A percentile compares a stretch with the other conserved stretches of the same genome.
phyloP scores from a whole-genome alignment of 1,140 invertebrate species.

The Trichogramma pretiosum region DNA sequence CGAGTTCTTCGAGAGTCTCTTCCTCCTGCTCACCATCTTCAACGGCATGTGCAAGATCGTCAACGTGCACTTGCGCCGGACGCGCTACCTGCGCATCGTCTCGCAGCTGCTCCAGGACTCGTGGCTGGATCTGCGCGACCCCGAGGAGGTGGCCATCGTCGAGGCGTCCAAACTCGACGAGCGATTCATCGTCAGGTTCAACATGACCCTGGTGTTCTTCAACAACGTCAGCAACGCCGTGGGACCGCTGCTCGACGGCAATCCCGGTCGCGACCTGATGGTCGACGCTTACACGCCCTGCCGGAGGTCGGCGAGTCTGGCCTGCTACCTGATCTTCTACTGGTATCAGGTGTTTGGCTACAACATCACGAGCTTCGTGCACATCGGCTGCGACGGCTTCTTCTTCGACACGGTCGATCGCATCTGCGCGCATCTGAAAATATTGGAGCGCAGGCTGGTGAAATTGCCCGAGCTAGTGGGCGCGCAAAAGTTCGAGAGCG shows the following conservation, averaged over 20 bases:
- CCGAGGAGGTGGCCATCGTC: slow-evolving; percentile 18
- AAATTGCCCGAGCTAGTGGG: not conserved
- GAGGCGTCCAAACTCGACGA: slow-evolving; percentile 2
- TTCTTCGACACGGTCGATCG: slow-evolving; percentile 21
- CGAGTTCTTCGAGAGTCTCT: slow-evolving; percentile 21
- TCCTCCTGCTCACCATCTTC: slow-evolving; percentile 15
- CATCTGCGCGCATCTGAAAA: slow-evolving; percentile 20
- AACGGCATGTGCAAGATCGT: slow-evolving; percentile 14
- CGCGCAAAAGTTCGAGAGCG: not conserved
- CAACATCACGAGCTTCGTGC: slow-evolving; percentile 14
- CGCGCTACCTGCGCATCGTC: slow-evolving; percentile 14
- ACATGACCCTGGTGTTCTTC: slow-evolving; percentile 13
- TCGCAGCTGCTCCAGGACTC: slow-evolving; percentile 1
- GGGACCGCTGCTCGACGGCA: slow-evolving; percentile 18
- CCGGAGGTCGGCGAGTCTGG: slow-evolving; percentile 7
- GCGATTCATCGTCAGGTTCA: slow-evolving; percentile 12
- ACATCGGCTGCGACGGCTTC: slow-evolving; percentile 21
- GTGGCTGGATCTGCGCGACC: slow-evolving; percentile 10
- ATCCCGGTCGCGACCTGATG: slow-evolving; percentile 10
- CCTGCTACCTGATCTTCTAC: slow-evolving; percentile 21
- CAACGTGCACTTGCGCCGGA: slow-evolving; percentile 9
- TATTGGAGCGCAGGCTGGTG: slow-evolving; percentile 19
- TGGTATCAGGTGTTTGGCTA: slow-evolving; percentile 20
- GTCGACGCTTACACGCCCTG: slow-evolving; percentile 26
- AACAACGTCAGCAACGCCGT: slow-evolving; percentile 17